Percentiles rank a stretch among this genome's conserved stretches.
phyloP scores from a whole-genome alignment of 2,888 invertebrate species.

The Andrena praecox region DNA sequence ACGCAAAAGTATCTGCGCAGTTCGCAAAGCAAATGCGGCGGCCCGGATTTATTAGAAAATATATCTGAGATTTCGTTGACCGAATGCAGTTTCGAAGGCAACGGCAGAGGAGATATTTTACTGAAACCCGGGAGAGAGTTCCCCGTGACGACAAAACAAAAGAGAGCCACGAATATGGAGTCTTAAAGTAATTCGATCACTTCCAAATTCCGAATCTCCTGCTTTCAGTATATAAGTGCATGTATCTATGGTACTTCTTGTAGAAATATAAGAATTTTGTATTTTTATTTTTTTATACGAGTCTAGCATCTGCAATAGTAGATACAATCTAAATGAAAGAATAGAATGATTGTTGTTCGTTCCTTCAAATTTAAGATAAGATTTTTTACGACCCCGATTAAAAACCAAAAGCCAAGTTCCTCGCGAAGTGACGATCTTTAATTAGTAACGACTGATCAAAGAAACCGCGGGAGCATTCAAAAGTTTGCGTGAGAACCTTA shows the following conservation, averaged over 20 bases:
- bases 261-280: slow-evolving; percentile 41
- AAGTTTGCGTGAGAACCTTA: not conserved
- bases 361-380: not conserved
- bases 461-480: not conserved
- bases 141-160: slow-evolving; percentile 68
- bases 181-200: slow-evolving; percentile 61
- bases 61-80: slow-evolving; percentile 74
- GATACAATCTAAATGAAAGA: not conserved
- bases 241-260: slow-evolving; percentile 27
- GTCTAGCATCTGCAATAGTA: not conserved
- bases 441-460: too few species aligned
- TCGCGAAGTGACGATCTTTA: too few species aligned
- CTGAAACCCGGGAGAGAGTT: slow-evolving; percentile 69
- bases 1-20: slow-evolving; percentile 80
- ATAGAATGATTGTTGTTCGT: not conserved
- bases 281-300: slow-evolving; percentile 37
- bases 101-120: slow-evolving; percentile 77
- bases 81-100: slow-evolving; percentile 79
- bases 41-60: slow-evolving; percentile 73
- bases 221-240: slow-evolving; percentile 30
- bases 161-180: slow-evolving; percentile 57
- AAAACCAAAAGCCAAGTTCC: not conserved
- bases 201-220: not conserved
- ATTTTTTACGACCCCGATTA: too few species aligned
- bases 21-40: slow-evolving; percentile 73